These are phyloP conservation scores for Apamea crenata DNA, from an alignment of 2,888 invertebrate genomes.

Conservation along the genomic window DNA sequence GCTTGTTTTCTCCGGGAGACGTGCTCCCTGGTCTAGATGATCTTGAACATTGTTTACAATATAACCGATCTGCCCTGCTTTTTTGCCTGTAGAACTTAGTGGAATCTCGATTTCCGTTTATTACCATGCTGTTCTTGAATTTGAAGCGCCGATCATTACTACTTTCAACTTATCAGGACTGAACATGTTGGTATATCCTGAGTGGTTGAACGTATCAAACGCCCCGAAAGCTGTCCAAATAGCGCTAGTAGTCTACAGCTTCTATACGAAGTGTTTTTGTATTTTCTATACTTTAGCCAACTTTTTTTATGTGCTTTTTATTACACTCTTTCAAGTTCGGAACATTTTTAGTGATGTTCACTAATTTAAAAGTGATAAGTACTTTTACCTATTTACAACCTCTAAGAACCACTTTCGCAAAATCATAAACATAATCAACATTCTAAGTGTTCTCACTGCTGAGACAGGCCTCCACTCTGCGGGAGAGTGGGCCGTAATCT, in stretches of 20 bases:
- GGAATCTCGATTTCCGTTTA: slow-evolving; percentile 4
- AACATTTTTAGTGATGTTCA: slow-evolving; percentile 6
- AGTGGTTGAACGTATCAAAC: background rate
- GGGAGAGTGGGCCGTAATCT: background rate
- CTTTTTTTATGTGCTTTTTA: background rate
- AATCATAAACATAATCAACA: background rate
- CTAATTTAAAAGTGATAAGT: background rate
- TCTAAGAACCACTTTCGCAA: background rate
- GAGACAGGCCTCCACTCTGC: background rate
- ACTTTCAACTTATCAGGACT: background rate
- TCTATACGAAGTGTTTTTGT: background rate
- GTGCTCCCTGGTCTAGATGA: slow-evolving; percentile 26
- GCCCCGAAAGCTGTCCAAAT: background rate
- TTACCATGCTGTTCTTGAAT: background rate
- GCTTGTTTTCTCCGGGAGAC: no score
- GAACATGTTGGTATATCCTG: slow-evolving; percentile 1
- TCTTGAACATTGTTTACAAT: slow-evolving; percentile 6
- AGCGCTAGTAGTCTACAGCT: slow-evolving; percentile 11
- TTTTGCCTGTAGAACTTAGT: slow-evolving; percentile 28
- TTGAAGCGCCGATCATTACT: background rate
- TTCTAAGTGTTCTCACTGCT: background rate
- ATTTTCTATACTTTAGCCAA: background rate
- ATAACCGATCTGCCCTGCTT: slow-evolving; percentile 1
- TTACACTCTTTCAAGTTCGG: background rate
- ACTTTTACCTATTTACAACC: background rate